Base-by-base conservation (phyloP, 2,797 vertebrate species). In the Melanotaenia parkinsoni region DNA sequence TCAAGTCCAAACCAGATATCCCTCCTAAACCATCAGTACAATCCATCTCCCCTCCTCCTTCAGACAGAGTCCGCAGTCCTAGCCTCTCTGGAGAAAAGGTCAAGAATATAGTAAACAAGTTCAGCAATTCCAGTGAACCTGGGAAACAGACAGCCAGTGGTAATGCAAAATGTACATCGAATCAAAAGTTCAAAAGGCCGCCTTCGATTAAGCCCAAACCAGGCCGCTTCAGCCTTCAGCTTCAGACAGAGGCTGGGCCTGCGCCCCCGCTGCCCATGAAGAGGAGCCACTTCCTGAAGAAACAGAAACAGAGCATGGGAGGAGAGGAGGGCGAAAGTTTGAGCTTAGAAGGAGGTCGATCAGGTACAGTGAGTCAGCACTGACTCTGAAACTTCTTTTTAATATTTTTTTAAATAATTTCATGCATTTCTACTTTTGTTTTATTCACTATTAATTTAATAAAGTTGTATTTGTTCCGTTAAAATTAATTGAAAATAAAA, bases 191-290 rank as follows among this genome's bases (percentile, higher is more conserved):
- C 18, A 92, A 76, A 58, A 86, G 71, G 63, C 82, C 89, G 0
- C 93, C 93, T 0, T 84, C 83, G 0, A 2, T 93, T 16, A 94
- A 88, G 65, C 92, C 94, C 64, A 95, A 93, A 69, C 89, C 90
- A 0, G 1, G 11, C 1, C 65, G 59, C 0, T 0, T 2, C 6
- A 75, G 30, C 20, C 43, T 70, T 13, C 63, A 38, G 38, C 53
- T 63, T 0, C 73, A 67, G 67, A 1, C 3, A 0, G 57, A 0
- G 1, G 5, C 1, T 0, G 83, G 75, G 56, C 79, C 85, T 75
- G 86, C 88, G 0, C 94, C 94, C 0, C 94, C 94, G 1, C 83
- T 95, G 54, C 94, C 94, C 0, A 1, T 50, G 53, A 95, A 95
- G 80, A 88, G 74, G 63, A 93, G 74, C 8, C 82, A 77, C 20